Evolutionary conservation across 2,888 invertebrate species (phyloP), one percentile per base, ranked within the genome.

Genomic region (Sphecodes monilicornis): DNA sequence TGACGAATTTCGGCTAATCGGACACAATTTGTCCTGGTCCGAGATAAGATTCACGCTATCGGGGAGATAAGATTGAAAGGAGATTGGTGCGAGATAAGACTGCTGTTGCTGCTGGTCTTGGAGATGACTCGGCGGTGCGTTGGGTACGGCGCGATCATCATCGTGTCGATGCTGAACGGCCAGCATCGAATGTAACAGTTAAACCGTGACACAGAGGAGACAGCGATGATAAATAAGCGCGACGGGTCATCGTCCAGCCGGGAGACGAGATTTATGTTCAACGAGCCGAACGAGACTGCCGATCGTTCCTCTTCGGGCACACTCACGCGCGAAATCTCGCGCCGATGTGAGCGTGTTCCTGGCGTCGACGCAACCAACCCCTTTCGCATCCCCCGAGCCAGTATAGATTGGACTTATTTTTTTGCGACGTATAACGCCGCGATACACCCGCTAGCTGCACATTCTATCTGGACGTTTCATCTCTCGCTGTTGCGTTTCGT

Each of bases 211-310:
- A 82, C 64, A 81, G 75, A 70, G 76, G 64, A 78, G 22, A 50
- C 68, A 66, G 74, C 88, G 88, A 88, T 87, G 92, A 91, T 92
- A 92, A 92, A 92, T 92, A 92, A 89, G 88, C 89, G 85, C 86
- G 88, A 83, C 90, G 91, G 93, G 93, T 93, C 93, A 93, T 93
- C 91, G 93, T 93, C 92, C 93, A 92, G 84, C 69, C 75, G 85
- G 88, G 85, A 90, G 91, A 92, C 88, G 87, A 92, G 92, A 93
- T 93, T 93, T 90, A 91, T 88, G 91, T 92, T 92, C 89, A 93
- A 93, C 90, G 91, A 92, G 88, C 88, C 90, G 89, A 91, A 85
- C 89, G 82, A 90, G 89, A 87, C 86, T 87, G 83, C n/a, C 80
- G 85, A 81, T 84, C 86, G 80, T 73, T 83, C 83, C 78, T 82